Evolutionary conservation across 1,140 invertebrate genomes (phyloP).

Genomic region (Leptopilina boulardi): DNA sequence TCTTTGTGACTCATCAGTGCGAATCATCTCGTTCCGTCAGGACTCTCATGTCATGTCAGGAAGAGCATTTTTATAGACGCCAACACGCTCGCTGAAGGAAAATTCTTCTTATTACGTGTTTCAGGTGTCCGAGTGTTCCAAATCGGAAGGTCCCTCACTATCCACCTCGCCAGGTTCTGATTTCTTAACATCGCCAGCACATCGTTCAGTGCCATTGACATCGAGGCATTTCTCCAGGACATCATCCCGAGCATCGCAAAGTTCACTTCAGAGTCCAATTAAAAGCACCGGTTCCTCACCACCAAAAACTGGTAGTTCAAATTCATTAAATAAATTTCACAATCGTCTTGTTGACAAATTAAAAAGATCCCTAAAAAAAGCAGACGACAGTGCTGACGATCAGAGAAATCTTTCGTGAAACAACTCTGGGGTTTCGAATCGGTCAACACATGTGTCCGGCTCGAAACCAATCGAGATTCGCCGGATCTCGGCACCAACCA

Average conservation of each 20-base stretch:
- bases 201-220: conserved; percentile 81
- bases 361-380: conserved; percentile 83
- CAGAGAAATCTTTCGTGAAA: conserved; percentile 75
- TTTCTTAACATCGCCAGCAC: conserved; percentile 79
- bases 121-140: conserved; percentile 83
- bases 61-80: conserved; percentile 19
- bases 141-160: conserved; percentile 85
- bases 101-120: conserved; percentile 48
- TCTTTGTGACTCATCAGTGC: conserved; percentile 29
- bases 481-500: conserved; percentile 70
- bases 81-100: conserved; percentile 33
- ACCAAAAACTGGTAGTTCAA: conserved; percentile 77
- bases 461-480: conserved; percentile 73
- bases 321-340: conserved; percentile 89
- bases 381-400: conserved; percentile 79
- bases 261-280: conserved; percentile 80
- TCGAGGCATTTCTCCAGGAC: conserved; percentile 79
- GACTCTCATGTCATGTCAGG: conserved; percentile 33
- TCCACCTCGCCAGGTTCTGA: conserved; percentile 84
- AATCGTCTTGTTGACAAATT: conserved; percentile 89
- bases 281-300: conserved; percentile 80
- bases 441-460: conserved; percentile 63
- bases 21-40: conserved; percentile 33
- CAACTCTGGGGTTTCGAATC: conserved; percentile 70
- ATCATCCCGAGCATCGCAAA: conserved; percentile 78